A percentile compares a stretch with the other conserved stretches of the same genome.
phyloP scores from a whole-genome alignment of 2,113 vertebrate species.

The Conger conger region DNA sequence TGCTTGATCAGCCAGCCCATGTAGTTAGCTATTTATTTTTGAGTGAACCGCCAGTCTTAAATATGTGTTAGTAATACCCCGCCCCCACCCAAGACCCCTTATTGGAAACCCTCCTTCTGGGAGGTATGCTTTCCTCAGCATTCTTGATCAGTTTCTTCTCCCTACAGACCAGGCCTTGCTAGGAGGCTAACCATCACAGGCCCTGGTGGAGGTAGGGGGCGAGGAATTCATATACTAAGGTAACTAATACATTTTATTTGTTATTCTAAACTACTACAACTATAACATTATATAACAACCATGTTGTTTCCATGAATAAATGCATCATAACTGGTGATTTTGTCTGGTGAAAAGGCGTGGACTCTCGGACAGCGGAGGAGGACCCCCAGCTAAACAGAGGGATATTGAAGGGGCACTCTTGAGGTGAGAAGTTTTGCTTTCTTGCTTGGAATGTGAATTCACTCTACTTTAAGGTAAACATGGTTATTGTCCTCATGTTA shows the following conservation, averaged over 20 bases:
- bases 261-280: not conserved
- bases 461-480: not conserved
- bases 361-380: conserved; percentile 93
- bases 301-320: not conserved
- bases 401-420: conserved; percentile 93
- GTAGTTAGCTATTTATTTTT: too few relatives aligned
- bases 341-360: conserved; percentile 78
- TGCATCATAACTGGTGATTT: not conserved
- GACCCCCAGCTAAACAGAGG: conserved; percentile 97
- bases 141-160: not conserved
- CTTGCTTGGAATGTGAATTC: not conserved
- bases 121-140: not conserved
- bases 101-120: not conserved
- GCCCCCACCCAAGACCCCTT: too few relatives aligned
- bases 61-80: too few relatives aligned
- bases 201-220: conserved; percentile 96
- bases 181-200: conserved; percentile 86
- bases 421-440: conserved; percentile 69
- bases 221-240: conserved; percentile 91
- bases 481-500: not conserved
- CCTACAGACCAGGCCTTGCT: conserved; percentile 82
- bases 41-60: too few relatives aligned
- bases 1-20: too few relatives aligned
- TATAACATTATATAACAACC: not conserved
- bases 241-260: conserved; percentile 51